Conservation (phyloP, 92 coral and sea anemone species). For the Heteractis magnifica region DNA sequence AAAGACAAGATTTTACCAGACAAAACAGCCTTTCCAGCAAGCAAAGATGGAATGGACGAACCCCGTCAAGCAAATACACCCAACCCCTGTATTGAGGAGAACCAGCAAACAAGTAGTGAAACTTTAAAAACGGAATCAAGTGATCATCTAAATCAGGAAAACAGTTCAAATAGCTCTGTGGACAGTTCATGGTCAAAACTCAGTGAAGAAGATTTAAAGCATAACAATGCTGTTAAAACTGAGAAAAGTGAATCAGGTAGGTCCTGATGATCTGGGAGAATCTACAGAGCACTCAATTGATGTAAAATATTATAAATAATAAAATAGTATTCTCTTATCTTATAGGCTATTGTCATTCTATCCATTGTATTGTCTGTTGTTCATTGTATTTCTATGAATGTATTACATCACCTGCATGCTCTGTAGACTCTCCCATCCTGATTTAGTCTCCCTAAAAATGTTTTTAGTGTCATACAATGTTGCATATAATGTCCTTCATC, state of each 20-base stretch:
- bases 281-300: too few species aligned
- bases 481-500: too few species aligned
- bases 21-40: not conserved
- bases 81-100: not conserved
- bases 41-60: not conserved
- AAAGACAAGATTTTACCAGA: not conserved
- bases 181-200: constrained; percentile 90
- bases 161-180: constrained; percentile 65
- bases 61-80: constrained; percentile 25
- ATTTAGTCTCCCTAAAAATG: too few species aligned
- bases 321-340: too few species aligned
- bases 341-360: too few species aligned
- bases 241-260: not conserved
- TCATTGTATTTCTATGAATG: too few species aligned
- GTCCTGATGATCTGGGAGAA: not conserved
- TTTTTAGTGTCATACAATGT: too few species aligned
- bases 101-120: constrained; percentile 3
- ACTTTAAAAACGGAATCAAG: not conserved
- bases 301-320: too few species aligned
- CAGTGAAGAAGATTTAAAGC: constrained; percentile 67
- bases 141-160: constrained; percentile 49
- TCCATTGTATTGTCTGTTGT: too few species aligned
- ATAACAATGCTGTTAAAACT: constrained; percentile 2
- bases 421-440: too few species aligned
- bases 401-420: too few species aligned